A percentile compares a stretch with the other conserved stretches of the same genome.
Evolutionary conservation across 2,797 vertebrate species (phyloP).

Genomic region (Smutsia temminckii): DNA sequence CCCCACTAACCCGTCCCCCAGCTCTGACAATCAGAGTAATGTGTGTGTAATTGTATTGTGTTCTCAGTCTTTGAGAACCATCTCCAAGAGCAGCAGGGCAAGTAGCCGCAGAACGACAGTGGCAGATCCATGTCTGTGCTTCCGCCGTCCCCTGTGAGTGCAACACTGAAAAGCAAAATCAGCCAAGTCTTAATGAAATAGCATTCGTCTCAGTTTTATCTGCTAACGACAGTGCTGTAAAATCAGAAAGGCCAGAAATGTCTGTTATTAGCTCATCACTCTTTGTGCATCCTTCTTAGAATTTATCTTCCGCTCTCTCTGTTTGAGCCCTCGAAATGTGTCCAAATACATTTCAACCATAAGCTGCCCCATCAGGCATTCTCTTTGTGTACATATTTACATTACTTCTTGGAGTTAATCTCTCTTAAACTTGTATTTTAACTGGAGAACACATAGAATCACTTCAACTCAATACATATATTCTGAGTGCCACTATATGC

Average conservation of each 20-base stretch:
- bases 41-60: not conserved
- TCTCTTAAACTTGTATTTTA: constrained; percentile 26
- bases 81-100: not conserved
- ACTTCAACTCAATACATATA: not conserved
- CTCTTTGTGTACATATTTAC: not conserved
- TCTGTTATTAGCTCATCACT: not conserved
- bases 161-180: constrained; percentile 7
- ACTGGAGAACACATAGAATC: not conserved
- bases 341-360: not conserved
- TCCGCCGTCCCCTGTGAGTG: not conserved
- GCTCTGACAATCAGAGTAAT: not conserved
- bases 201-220: constrained; percentile 8
- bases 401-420: not conserved
- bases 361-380: not conserved
- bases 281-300: not conserved
- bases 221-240: not conserved
- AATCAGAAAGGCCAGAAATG: constrained; percentile 12
- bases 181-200: not conserved
- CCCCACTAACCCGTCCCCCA: not conserved
- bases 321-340: not conserved
- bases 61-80: not conserved
- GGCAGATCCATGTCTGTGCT: not conserved
- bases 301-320: constrained; percentile 17
- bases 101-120: not conserved
- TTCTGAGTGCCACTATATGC: not conserved